Evolutionary conservation across 1,140 invertebrate genomes (phyloP).

Genomic region (Drosophila malerkotliana): DNA sequence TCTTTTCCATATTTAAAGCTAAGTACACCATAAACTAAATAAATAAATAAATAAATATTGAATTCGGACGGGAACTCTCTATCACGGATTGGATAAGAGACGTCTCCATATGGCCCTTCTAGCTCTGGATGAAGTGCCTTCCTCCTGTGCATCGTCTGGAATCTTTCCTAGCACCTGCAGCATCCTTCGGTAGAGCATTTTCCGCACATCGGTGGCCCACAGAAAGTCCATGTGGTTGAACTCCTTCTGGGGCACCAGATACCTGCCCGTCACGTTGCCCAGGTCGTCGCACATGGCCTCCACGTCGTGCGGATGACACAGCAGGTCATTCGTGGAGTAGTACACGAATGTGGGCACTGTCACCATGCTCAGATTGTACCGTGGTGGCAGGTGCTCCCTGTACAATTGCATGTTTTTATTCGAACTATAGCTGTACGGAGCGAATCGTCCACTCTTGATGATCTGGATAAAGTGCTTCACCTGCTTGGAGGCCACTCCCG

Average conservation of each 20-base stretch:
- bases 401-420: conserved; percentile 85
- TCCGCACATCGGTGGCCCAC: conserved; percentile 87
- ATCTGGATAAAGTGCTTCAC: conserved; percentile 83
- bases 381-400: conserved; percentile 84
- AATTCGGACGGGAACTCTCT: conserved; percentile 6
- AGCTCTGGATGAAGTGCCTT: conserved; percentile 5
- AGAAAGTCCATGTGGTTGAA: conserved; percentile 89
- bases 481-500: conserved; percentile 80
- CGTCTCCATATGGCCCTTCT: not conserved
- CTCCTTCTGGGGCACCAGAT: conserved; percentile 85
- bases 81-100: not conserved
- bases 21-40: conserved; percentile 37
- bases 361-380: conserved; percentile 87
- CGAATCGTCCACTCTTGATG: conserved; percentile 72
- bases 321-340: conserved; percentile 86
- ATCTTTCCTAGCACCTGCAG: conserved; percentile 80
- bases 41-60: conserved; percentile 78
- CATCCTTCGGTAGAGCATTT: conserved; percentile 86
- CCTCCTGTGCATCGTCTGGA: conserved; percentile 22
- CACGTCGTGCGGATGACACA: conserved; percentile 87
- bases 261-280: conserved; percentile 85
- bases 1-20: conserved; percentile 65
- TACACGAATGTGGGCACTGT: conserved; percentile 87
- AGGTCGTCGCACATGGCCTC: conserved; percentile 85
- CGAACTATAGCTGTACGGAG: conserved; percentile 75